Evolutionary conservation across 2,113 vertebrate genomes (phyloP).

Genomic region (Ceratotherium simum): DNA sequence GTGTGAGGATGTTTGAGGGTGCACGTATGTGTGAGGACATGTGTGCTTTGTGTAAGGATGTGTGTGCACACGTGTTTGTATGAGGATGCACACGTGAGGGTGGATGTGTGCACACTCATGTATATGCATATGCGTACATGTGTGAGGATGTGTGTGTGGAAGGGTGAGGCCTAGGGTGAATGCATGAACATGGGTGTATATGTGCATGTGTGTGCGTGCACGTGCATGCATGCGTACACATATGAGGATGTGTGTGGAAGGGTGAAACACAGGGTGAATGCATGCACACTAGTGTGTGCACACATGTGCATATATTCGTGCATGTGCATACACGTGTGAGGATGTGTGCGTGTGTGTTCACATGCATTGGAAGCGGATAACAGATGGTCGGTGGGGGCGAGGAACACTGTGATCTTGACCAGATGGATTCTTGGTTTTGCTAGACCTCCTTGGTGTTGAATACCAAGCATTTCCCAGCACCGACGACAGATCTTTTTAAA

Average conservation of each 20-base stretch:
- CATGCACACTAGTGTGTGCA: fast-evolving
- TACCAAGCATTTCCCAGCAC: constrained; percentile 20
- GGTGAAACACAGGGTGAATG: background rate
- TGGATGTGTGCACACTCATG: background rate
- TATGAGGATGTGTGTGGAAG: background rate
- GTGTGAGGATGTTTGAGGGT: background rate
- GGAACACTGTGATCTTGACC: background rate
- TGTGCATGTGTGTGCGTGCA: background rate
- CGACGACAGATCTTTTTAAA: background rate
- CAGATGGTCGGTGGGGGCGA: fast-evolving
- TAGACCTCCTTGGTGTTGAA: background rate
- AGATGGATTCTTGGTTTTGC: background rate
- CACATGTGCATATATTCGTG: no score
- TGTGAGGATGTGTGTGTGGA: no score
- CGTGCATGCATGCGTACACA: background rate
- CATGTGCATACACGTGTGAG: fast-evolving
- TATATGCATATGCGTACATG: background rate
- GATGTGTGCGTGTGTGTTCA: background rate
- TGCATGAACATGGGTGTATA: fast-evolving
- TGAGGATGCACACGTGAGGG: no score
- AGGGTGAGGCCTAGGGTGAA: background rate
- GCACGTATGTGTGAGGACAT: background rate
- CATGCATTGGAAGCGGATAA: background rate
- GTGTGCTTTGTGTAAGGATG: background rate
- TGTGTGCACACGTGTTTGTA: background rate